These are phyloP conservation scores for Erythrocebus patas DNA, from an alignment of 2,113 vertebrate species.

Conservation along the genomic window DNA sequence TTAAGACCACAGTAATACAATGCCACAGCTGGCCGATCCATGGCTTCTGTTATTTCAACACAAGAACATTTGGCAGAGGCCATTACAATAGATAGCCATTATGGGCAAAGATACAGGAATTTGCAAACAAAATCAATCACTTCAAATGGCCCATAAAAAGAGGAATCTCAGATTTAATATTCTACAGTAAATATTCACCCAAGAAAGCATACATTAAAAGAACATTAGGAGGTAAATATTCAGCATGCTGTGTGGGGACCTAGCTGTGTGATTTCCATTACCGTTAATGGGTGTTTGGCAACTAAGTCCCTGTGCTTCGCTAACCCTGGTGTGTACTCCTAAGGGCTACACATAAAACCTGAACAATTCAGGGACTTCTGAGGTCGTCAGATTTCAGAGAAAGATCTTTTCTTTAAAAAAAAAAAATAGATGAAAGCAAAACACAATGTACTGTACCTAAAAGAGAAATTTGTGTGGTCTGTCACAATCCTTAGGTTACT, in stretches of 20 bases:
- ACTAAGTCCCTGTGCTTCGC: constrained; percentile 34
- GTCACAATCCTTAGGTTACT: neutral
- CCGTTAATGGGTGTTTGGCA: constrained; percentile 52
- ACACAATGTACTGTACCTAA: neutral
- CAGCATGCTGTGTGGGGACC: neutral
- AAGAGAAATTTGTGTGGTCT: neutral
- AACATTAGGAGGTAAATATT: constrained; percentile 69
- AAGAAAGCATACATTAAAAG: constrained; percentile 74
- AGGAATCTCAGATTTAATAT: constrained; percentile 70
- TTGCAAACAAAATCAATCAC: constrained; percentile 63
- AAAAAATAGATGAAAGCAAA: constrained; percentile 31
- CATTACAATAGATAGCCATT: constrained; percentile 34
- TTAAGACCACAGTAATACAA: neutral
- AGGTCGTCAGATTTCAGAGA: neutral
- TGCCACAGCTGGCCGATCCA: constrained; percentile 24
- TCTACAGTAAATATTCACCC: constrained; percentile 74
- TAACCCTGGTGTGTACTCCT: constrained; percentile 29
- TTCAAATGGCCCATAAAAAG: constrained; percentile 65
- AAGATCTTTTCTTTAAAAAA: neutral
- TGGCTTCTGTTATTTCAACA: constrained; percentile 61
- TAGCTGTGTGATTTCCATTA: constrained; percentile 51
- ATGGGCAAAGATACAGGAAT: constrained; percentile 63
- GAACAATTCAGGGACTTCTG: neutral
- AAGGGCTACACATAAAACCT: neutral
- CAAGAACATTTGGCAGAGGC: constrained; percentile 54